Evolutionary conservation across 1,140 invertebrate species (phyloP).

Genomic region (Telenomus remus): DNA sequence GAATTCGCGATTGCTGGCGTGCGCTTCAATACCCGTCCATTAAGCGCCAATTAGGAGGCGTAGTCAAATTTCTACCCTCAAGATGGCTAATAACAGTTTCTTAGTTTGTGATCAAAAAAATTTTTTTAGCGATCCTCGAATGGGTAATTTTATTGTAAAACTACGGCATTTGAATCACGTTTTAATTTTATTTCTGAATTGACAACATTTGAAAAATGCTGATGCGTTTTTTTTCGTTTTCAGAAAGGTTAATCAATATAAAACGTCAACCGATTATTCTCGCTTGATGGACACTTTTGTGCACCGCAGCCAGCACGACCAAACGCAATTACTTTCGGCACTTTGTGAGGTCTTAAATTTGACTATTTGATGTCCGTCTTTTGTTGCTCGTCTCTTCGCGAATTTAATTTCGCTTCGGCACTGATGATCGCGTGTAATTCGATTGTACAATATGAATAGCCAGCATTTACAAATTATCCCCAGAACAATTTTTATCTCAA

Average conservation of each 20-base stretch:
- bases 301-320: slow-evolving; percentile 4
- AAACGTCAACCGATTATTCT: slow-evolving; percentile 21
- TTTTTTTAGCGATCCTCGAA: too few species aligned
- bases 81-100: too few species aligned
- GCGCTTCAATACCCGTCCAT: slow-evolving; percentile 61
- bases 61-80: slow-evolving; percentile 9
- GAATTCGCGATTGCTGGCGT: slow-evolving; percentile 29
- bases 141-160: too few species aligned
- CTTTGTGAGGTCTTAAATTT: slow-evolving; percentile 17
- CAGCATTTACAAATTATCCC: slow-evolving; percentile 17
- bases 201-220: too few species aligned
- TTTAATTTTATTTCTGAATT: too few species aligned
- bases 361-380: slow-evolving; percentile 1
- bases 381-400: not conserved
- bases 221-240: too few species aligned
- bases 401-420: slow-evolving; percentile 21
- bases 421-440: not conserved
- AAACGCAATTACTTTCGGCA: slow-evolving; percentile 23
- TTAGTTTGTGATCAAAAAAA: too few species aligned
- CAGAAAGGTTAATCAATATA: too few species aligned
- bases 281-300: slow-evolving; percentile 38
- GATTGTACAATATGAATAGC: not conserved
- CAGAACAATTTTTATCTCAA: too few species aligned
- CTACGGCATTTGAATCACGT: too few species aligned
- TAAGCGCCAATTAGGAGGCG: slow-evolving; percentile 60